phyloP scores from a whole-genome alignment of 30 jellyfish, hydroid and myxozoan species.

The Nemopilema nomurai region DNA sequence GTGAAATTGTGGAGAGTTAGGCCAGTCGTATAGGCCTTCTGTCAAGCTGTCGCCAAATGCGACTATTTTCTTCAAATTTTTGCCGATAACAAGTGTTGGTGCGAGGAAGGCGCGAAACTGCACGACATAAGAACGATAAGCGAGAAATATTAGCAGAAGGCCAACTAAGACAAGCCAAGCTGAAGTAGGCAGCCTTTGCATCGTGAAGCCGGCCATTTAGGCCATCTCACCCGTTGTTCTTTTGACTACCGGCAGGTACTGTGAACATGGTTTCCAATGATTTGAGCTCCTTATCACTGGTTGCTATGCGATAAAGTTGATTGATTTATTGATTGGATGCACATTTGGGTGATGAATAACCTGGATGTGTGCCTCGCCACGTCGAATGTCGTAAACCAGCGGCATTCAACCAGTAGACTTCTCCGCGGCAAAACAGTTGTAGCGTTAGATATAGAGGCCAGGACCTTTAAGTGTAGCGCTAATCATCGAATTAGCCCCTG shows the following conservation, averaged over 20 bases:
- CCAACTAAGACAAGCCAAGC: neutral
- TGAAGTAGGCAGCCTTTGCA: constrained; percentile 1
- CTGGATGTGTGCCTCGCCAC: no score
- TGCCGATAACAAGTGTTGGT: neutral
- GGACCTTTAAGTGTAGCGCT: no score
- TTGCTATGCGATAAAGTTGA: neutral
- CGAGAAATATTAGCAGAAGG: neutral
- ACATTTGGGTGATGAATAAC: no score
- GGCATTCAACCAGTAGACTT: no score
- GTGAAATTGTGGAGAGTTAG: constrained; percentile 55
- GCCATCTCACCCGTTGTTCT: constrained; percentile 7
- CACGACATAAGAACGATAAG: constrained; percentile 5
- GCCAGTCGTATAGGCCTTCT: constrained; percentile 86
- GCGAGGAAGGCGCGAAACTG: neutral
- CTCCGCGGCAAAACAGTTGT: no score
- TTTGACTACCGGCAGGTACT: constrained; percentile 5
- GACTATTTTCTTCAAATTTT: constrained; percentile 13
- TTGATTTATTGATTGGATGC: no score
- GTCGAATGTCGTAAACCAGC: no score
- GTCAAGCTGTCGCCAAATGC: constrained; percentile 96
- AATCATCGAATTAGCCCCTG: no score
- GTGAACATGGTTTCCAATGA: neutral
- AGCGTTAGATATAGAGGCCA: no score
- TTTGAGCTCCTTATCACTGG: no score
- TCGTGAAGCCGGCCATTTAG: constrained; percentile 8